Conservation (phyloP, 2,113 vertebrate species). For the Regulus satrapa region DNA sequence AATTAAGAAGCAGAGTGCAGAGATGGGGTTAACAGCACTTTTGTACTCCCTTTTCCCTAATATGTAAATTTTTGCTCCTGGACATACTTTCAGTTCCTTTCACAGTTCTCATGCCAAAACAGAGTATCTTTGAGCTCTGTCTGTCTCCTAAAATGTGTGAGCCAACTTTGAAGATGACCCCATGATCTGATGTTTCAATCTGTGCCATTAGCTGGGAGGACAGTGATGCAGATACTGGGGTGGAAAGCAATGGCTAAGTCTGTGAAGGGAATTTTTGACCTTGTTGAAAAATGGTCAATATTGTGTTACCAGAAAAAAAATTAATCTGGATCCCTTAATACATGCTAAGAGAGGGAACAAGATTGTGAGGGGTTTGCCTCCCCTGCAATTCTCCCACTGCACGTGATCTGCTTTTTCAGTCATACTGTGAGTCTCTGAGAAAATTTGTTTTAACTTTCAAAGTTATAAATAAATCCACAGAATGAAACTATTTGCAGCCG, state of each 20-base stretch:
- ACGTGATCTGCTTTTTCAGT: neutral
- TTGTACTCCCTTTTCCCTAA: neutral
- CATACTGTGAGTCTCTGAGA: neutral
- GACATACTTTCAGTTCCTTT: neutral
- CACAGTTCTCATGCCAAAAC: neutral
- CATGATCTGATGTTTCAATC: neutral
- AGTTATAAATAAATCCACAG: neutral
- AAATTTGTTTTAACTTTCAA: neutral
- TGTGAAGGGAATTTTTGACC: neutral
- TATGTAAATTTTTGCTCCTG: neutral
- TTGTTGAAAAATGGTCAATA: neutral
- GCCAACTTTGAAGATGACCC: neutral
- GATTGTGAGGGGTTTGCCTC: neutral
- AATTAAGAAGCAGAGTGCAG: neutral
- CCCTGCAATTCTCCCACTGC: neutral
- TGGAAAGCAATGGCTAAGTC: neutral
- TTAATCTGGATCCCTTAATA: neutral
- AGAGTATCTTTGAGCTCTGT: neutral
- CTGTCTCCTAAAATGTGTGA: neutral
- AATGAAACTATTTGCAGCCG: neutral
- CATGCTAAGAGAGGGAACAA: neutral
- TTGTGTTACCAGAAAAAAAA: neutral
- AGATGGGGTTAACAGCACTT: neutral
- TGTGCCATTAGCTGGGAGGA: neutral
- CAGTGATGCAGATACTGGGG: neutral